Conservation (phyloP, 2,888 invertebrate species). For the Entomobrya proxima region DNA sequence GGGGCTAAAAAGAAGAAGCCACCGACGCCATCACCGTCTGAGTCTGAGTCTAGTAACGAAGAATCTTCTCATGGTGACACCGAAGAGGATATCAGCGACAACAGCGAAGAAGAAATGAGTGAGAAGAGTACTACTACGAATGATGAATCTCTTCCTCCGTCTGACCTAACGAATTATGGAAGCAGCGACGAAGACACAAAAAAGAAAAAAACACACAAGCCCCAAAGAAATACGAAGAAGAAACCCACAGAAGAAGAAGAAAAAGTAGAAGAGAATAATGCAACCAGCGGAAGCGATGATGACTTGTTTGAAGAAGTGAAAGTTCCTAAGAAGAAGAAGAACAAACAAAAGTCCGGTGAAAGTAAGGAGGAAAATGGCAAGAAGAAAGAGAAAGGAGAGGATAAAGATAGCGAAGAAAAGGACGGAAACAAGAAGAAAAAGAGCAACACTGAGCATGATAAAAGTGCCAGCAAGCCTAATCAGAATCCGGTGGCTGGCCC, state of each 20-base stretch:
- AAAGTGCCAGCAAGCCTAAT: too few species aligned
- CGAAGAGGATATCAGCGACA: background rate
- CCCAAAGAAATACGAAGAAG: too few species aligned
- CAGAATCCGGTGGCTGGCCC: too few species aligned
- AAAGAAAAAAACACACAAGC: too few species aligned
- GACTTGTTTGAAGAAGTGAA: constrained; percentile 3
- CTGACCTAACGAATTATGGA: background rate
- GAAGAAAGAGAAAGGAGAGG: too few species aligned
- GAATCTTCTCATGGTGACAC: background rate
- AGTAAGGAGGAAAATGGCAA: too few species aligned
- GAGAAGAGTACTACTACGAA: constrained; percentile 8
- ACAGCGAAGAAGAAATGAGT: constrained; percentile 8
- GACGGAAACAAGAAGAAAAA: too few species aligned
- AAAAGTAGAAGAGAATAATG: background rate
- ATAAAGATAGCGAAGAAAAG: too few species aligned
- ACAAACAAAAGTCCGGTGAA: background rate
- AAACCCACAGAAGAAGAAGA: background rate
- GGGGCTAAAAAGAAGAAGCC: too few species aligned
- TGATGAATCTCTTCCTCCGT: background rate
- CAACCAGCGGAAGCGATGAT: background rate
- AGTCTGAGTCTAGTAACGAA: background rate
- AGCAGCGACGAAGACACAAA: background rate
- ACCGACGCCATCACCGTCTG: background rate
- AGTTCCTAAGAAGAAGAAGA: background rate
- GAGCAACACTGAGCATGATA: too few species aligned